phyloP scores from a whole-genome alignment of 1,140 invertebrate genomes.

The Mercenaria mercenaria region DNA sequence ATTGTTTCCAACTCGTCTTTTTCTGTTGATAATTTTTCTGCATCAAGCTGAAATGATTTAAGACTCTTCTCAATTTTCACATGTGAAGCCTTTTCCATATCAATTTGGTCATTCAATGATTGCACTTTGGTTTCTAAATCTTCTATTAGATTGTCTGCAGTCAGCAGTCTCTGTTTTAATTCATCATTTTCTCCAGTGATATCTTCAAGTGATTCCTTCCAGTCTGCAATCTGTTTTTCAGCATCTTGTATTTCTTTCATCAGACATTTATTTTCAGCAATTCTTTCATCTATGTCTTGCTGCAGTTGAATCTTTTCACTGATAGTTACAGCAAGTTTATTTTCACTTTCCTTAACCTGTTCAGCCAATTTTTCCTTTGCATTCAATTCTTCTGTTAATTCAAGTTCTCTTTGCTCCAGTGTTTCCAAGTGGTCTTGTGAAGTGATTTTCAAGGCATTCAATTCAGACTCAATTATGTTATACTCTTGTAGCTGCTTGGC shows the following conservation, averaged over 20 bases:
- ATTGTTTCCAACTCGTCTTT: not conserved
- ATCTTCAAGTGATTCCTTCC: constrained; percentile 44
- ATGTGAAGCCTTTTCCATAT: not conserved
- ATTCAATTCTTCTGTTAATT: not conserved
- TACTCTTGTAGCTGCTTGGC: not conserved
- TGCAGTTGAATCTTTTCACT: not conserved
- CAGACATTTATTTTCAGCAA: not conserved
- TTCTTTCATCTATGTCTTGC: not conserved
- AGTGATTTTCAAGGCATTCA: not conserved
- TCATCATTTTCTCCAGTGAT: constrained; percentile 46
- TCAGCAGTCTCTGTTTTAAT: constrained; percentile 27
- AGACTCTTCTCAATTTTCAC: not conserved
- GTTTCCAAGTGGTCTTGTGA: not conserved
- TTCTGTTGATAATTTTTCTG: not conserved
- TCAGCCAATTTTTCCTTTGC: not conserved
- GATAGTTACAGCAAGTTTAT: not conserved
- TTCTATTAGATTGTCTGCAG: constrained; percentile 45
- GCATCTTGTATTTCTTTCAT: not conserved
- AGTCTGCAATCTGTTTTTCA: not conserved
- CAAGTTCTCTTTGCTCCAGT: not conserved
- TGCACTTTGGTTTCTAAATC: constrained; percentile 42
- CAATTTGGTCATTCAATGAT: constrained; percentile 9
- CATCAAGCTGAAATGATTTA: not conserved
- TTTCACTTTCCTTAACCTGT: not conserved
- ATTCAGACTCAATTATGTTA: not conserved